phyloP scores from a whole-genome alignment of 2,113 vertebrate genomes.

The Oreotrochilus melanogaster region DNA sequence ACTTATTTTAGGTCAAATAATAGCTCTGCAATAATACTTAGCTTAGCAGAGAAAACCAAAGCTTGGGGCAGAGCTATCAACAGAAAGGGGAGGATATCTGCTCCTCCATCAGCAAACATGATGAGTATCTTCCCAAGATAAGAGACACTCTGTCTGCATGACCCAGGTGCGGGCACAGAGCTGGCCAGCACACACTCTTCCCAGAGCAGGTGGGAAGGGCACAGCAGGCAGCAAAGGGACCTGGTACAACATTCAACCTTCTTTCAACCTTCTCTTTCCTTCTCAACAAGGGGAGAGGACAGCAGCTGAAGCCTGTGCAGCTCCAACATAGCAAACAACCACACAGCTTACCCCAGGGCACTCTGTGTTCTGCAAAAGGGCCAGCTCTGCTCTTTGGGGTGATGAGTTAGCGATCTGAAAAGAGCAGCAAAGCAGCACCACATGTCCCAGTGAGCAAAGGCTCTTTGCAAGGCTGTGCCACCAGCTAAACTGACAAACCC shows the following conservation, averaged over 20 bases:
- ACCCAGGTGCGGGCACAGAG: not conserved
- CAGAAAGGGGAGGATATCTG: not conserved
- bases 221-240: not conserved
- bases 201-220: not conserved
- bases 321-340: not conserved
- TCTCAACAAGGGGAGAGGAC: not conserved
- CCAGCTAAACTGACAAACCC: not conserved
- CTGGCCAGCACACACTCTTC: not conserved
- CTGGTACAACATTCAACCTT: not conserved
- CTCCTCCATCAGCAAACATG: not conserved
- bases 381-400: not conserved
- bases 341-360: not conserved
- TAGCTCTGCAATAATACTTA: constrained; percentile 18
- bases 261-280: not conserved
- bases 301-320: not conserved
- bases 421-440: not conserved
- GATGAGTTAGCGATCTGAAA: not conserved
- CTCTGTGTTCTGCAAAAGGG: not conserved
- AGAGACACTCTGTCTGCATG: fast-evolving
- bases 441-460: not conserved
- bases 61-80: not conserved
- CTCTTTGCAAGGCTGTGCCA: not conserved
- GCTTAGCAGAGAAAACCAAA: not conserved
- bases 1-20: constrained; percentile 44
- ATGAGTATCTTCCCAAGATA: not conserved